These are phyloP conservation scores for Dryobotodes eremita DNA, from an alignment of 2,888 invertebrate species.

Conservation along the genomic window DNA sequence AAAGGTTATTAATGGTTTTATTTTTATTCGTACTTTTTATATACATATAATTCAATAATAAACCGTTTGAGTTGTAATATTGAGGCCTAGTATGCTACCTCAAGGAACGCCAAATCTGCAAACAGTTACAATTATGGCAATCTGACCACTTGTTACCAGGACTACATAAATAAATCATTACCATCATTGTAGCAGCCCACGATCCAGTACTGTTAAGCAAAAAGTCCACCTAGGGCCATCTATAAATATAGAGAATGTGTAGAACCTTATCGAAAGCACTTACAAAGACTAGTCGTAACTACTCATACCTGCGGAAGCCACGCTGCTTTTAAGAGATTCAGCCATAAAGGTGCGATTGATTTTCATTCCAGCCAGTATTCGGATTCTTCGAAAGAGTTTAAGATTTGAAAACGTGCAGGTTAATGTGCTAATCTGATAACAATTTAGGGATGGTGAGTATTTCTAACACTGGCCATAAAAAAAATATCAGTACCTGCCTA, in stretches of 20 bases:
- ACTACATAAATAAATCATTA: not conserved
- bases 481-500: not conserved
- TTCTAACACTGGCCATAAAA: not conserved
- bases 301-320: slow-evolving; percentile 20
- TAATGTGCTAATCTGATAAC: too few species aligned
- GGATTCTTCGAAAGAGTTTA: slow-evolving; percentile 8
- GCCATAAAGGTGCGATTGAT: slow-evolving; percentile 31
- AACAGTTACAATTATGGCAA: too few species aligned
- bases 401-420: not conserved
- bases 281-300: slow-evolving; percentile 33
- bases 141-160: not conserved
- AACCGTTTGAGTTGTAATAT: not conserved
- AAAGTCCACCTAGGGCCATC: not conserved
- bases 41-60: not conserved
- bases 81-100: not conserved
- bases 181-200: not conserved
- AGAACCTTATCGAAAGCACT: slow-evolving; percentile 23
- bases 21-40: not conserved
- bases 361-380: slow-evolving; percentile 30
- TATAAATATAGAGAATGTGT: slow-evolving; percentile 13
- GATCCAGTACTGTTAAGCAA: not conserved
- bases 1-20: not conserved
- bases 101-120: not conserved
- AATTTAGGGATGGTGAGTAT: not conserved
- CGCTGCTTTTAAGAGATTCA: slow-evolving; percentile 34